Evolutionary conservation across 2,113 vertebrate species (phyloP).

Genomic region (Cebus imitator): DNA sequence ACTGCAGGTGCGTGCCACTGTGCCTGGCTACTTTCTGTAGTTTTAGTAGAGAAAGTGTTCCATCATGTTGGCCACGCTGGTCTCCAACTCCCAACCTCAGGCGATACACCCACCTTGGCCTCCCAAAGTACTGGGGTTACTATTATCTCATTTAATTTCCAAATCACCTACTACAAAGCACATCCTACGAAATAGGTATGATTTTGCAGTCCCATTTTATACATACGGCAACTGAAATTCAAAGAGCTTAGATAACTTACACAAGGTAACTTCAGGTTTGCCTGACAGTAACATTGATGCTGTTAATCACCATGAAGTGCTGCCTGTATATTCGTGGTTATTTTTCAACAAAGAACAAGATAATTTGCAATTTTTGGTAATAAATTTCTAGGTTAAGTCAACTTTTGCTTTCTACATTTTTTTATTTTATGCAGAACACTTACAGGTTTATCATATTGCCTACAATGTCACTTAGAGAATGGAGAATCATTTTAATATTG

Average conservation of each 20-base stretch:
- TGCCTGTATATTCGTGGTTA: not conserved
- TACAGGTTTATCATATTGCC: not conserved
- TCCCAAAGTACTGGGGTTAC: no score
- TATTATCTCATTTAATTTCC: not conserved
- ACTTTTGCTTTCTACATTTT: not conserved
- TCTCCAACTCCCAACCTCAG: no score
- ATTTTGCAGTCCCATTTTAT: not conserved
- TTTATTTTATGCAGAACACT: not conserved
- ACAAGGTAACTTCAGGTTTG: not conserved
- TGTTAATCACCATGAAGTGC: not conserved
- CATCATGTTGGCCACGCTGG: no score
- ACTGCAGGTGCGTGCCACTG: no score
- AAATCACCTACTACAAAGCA: not conserved
- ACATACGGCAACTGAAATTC: not conserved
- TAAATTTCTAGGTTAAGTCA: not conserved
- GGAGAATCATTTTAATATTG: not conserved
- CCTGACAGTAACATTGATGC: not conserved
- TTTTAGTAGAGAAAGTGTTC: no score
- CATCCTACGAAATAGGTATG: not conserved
- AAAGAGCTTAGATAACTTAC: not conserved
- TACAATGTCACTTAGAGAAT: not conserved
- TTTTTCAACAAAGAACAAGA: not conserved
- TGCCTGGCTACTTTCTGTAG: no score
- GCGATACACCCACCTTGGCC: no score
- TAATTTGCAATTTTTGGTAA: not conserved